Base-by-base conservation (phyloP, 2,113 vertebrate species). In the Dipodomys merriami region DNA sequence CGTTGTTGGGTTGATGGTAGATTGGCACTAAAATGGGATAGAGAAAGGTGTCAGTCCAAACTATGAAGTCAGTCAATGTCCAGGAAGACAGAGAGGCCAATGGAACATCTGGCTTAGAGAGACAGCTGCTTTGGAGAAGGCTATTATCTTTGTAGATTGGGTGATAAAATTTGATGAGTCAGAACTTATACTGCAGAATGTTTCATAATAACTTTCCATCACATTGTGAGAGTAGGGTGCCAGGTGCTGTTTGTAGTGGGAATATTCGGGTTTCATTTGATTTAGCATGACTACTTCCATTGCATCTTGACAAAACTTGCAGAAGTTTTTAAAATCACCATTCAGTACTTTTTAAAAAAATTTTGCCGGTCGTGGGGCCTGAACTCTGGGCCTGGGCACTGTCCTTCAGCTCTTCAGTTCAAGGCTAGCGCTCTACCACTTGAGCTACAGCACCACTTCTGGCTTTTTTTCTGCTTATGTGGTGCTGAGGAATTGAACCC, bases 91-190 rank as follows among this genome's bases (percentile, higher is more conserved):
- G 39, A 23, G 0, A 15, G 15, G 33, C 67, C 80, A 91, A 3
- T 1, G 12, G 91, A 95, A 95, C 89, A 96, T 92, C 91, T 95
- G 90, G 77, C 77, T 53, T 86, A 83, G 91, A 85, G 49, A 83
- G 39, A 72, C 4, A 46, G 87, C 85, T 93, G 82, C 87, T 82
- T 53, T 91, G 65, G 39, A 39, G 82, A 78, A 88, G 83, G 65
- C 69, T 39, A 44, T 85, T 82, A 78, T 86, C 13, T 62, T 93
- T 85, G 68, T 27, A 91, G 84, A 93, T 8, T 69, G 30, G 78
- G 95, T 84, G 68, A 93, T 96, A 95, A 95, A 96, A 95, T 69
- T 74, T 5, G 23, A 87, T 92, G 89, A 94, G 77, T 96, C 84
- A 97, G 87, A 94, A 95, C 60, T 76, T 87, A 71, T 1, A 90